phyloP scores from a whole-genome alignment of 2,888 invertebrate genomes.

The Meghimatium bilineatum region DNA sequence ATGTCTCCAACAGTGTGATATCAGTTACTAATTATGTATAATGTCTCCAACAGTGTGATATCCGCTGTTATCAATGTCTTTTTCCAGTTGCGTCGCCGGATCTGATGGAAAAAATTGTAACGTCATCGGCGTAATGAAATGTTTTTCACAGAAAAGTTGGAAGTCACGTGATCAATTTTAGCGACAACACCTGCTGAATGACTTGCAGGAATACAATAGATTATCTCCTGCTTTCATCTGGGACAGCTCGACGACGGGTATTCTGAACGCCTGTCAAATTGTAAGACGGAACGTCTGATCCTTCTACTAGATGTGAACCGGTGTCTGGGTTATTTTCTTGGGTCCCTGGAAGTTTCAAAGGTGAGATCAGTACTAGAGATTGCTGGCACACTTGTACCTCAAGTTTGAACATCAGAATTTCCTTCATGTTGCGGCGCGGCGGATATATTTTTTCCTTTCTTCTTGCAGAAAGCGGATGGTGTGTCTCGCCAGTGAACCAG shows the following conservation, averaged over 20 bases:
- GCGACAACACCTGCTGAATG: not conserved
- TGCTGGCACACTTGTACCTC: not conserved
- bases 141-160: not conserved
- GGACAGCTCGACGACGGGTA: not conserved
- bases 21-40: no score
- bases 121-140: not conserved
- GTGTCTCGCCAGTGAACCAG: not conserved
- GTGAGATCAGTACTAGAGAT: slow-evolving; percentile 4
- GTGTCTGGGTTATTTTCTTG: not conserved
- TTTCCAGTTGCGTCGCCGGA: no score
- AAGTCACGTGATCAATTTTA: not conserved
- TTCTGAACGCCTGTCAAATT: not conserved
- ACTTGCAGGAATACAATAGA: not conserved
- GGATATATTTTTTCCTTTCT: not conserved
- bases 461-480: not conserved
- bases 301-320: not conserved
- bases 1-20: no score
- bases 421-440: not conserved
- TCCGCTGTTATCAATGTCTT: no score
- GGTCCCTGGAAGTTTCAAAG: not conserved
- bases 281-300: slow-evolving; percentile 7
- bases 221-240: slow-evolving; percentile 14
- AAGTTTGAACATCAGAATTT: slow-evolving; percentile 23
- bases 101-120: no score
- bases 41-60: no score